Conservation (phyloP, 2,797 vertebrate species). For the Amazona finschi region DNA sequence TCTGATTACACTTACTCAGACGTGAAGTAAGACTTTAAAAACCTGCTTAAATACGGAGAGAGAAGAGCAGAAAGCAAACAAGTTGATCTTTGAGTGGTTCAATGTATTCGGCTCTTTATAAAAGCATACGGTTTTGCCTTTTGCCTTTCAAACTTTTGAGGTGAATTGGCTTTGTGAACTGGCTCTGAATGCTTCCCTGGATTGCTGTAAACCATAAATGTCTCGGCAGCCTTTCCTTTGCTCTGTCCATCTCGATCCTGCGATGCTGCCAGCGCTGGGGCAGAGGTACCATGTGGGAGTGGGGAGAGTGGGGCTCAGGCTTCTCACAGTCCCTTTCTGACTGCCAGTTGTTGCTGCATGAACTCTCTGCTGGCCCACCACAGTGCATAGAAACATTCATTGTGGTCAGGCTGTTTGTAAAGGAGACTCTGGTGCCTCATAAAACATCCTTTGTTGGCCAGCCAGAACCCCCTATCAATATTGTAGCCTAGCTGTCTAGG, state of each 20-base stretch:
- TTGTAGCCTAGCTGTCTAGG: not conserved
- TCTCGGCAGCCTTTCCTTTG: not conserved
- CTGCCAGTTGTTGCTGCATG: not conserved
- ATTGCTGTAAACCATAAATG: not conserved
- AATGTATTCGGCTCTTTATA: not conserved
- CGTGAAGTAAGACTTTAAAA: constrained; percentile 26
- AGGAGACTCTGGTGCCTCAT: not conserved
- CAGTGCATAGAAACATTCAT: not conserved
- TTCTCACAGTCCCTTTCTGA: not conserved
- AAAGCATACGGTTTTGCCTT: not conserved
- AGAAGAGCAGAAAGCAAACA: constrained; percentile 45
- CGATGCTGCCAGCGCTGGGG: not conserved
- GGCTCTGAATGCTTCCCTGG: not conserved
- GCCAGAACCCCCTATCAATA: not conserved
- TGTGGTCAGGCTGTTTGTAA: not conserved
- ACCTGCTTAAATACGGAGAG: constrained; percentile 19
- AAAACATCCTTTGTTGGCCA: not conserved
- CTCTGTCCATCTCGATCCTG: not conserved
- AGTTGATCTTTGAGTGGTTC: constrained; percentile 5
- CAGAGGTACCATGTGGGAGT: not conserved
- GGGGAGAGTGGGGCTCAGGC: not conserved
- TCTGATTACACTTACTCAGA: constrained; percentile 68
- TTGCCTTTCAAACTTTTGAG: constrained; percentile 18
- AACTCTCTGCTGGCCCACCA: not conserved
- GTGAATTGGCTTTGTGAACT: not conserved